These are phyloP conservation scores for Lasioglossum figueresi DNA, from an alignment of 2,888 invertebrate species.

Conservation along the genomic window DNA sequence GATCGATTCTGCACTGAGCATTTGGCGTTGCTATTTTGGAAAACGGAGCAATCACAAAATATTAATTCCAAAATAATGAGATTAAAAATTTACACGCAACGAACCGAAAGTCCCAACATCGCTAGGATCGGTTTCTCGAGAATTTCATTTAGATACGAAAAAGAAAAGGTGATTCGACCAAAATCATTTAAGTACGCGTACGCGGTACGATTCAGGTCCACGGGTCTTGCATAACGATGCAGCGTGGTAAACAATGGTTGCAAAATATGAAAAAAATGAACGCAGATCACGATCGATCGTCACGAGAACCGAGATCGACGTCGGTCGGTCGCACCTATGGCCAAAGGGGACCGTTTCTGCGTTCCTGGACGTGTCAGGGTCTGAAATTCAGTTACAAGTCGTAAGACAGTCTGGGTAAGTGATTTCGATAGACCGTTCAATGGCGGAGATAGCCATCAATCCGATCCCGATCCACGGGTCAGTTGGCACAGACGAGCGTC, in stretches of 20 bases:
- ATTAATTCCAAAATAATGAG: background rate
- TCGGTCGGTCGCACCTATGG: background rate
- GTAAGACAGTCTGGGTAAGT: background rate
- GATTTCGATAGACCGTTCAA: constrained; percentile 28
- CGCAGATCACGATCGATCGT: background rate
- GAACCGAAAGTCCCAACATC: background rate
- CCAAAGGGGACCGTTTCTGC: background rate
- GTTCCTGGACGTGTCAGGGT: background rate
- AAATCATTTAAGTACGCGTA: too few species aligned
- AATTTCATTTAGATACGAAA: background rate
- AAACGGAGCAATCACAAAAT: too few species aligned
- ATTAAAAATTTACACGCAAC: too few species aligned
- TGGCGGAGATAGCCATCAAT: constrained; percentile 28
- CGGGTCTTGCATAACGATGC: background rate
- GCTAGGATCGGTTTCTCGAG: background rate
- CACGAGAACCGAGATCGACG: background rate
- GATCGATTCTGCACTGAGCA: background rate
- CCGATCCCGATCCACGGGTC: constrained; percentile 40
- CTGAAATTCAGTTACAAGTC: background rate
- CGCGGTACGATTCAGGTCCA: background rate
- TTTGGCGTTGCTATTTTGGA: background rate
- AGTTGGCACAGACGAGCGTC: constrained; percentile 45
- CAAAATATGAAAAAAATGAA: background rate
- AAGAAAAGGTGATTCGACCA: background rate
- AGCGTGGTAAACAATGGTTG: background rate